Evolutionary conservation across 2,113 vertebrate genomes (phyloP), one percentile per base, ranked within the genome.

Genomic region (Spea multiplicata): DNA sequence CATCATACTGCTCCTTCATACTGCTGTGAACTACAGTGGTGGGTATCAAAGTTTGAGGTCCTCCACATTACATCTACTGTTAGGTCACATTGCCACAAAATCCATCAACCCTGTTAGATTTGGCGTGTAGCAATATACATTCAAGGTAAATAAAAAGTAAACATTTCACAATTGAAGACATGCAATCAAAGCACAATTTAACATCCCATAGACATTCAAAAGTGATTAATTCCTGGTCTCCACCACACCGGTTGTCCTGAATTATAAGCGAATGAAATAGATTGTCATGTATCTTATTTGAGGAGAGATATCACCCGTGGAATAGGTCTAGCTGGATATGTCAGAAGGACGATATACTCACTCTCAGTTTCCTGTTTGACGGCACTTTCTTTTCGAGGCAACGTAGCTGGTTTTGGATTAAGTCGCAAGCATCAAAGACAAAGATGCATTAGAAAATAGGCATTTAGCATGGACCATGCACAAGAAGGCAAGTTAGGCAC

Each of bases 331-430:
- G 30, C 2, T 30, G 30, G 55, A 13, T 5, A 13, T 3, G 30
- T 59, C 55, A 59, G 55, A 59, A 12, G 55, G 14, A 59, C 12
- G 14, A 4, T 59, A 12, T 96, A 99, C 97, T 99, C 94, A 99
- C 97, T 99, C 93, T 99, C 97, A 10, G 95, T 93, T 88, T 99
- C 97, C 89, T 98, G 96, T 97, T 98, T 99, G 94, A 98, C 95
- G 90, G 97, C 96, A 93, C 95, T 99, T 93, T 99, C 97, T 98
- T 99, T 99, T 97, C 97, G 96, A 90, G 97, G 97, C 94, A 99
- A 97, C 90, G 97, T 99, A 91, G 97, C 97, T 99, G 93, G 89
- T 93, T 93, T 61, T 93, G 92, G 93, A 98, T 99, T 98, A 94
- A 94, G 94, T 95, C 93, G 95, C 95, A 96, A 95, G 95, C 95